A percentile compares a stretch with the other conserved stretches of the same genome.
Evolutionary conservation across 2,888 invertebrate species (phyloP).

Genomic region (Brachycybe producta): DNA sequence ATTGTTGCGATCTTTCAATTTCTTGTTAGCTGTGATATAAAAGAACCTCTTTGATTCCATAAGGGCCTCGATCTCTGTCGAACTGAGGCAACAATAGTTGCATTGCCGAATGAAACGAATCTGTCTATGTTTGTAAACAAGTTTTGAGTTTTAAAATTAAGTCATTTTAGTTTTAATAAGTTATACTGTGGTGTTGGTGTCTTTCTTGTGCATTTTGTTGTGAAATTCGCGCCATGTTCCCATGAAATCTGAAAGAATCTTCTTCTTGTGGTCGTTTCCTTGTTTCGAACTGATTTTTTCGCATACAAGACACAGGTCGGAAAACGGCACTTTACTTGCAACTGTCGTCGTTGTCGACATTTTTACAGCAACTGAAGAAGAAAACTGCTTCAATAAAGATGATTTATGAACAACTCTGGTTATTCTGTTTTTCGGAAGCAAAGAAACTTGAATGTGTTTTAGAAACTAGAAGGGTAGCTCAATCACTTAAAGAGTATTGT

Average conservation of each 20-base stretch:
- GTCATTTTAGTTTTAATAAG: not conserved
- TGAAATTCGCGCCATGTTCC: slow-evolving; percentile 35
- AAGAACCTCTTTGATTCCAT: slow-evolving; percentile 60
- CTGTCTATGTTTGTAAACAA: slow-evolving; percentile 33
- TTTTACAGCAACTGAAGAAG: no score
- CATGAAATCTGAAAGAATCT: slow-evolving; percentile 32
- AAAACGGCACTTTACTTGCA: slow-evolving; percentile 30
- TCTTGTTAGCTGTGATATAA: not conserved
- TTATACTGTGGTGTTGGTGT: slow-evolving; percentile 23
- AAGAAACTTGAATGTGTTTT: no score
- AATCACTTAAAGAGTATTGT: no score
- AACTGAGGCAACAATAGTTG: slow-evolving; percentile 62
- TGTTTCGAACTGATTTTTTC: slow-evolving; percentile 44
- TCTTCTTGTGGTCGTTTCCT: slow-evolving; percentile 34
- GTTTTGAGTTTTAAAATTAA: not conserved
- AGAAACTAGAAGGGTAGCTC: no score
- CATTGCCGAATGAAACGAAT: slow-evolving; percentile 53
- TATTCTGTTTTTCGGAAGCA: no score
- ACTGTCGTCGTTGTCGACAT: slow-evolving; percentile 11
- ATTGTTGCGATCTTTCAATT: not conserved
- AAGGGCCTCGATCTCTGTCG: slow-evolving; percentile 65
- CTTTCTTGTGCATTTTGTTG: slow-evolving; percentile 27
- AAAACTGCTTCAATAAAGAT: no score
- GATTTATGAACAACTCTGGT: no score
- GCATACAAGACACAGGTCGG: slow-evolving; percentile 38